Conservation (phyloP, 1,140 invertebrate species). For the Lepidostoma basale region DNA sequence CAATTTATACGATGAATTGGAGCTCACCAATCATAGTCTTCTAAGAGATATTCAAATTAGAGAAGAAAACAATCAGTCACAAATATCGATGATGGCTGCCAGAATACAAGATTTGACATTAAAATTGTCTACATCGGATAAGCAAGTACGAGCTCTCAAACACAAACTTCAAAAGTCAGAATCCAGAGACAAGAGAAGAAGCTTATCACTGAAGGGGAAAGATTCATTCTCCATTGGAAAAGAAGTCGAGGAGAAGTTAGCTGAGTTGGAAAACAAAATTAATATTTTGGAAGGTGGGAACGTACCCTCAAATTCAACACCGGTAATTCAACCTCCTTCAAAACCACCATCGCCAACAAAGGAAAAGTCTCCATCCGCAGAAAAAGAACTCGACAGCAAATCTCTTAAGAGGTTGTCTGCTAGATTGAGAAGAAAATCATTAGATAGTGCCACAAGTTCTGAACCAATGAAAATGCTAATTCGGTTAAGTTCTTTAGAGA, state of each 20-base stretch:
- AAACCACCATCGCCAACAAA: constrained; percentile 59
- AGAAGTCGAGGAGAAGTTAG: constrained; percentile 82
- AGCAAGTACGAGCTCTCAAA: constrained; percentile 78
- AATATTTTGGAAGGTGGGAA: constrained; percentile 64
- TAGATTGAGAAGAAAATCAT: constrained; percentile 70
- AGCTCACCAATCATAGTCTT: constrained; percentile 75
- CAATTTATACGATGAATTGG: constrained; percentile 77
- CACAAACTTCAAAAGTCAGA: constrained; percentile 81
- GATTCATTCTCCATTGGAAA: constrained; percentile 80
- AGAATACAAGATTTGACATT: constrained; percentile 82
- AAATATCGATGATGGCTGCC: constrained; percentile 80
- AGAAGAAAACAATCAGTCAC: constrained; percentile 73
- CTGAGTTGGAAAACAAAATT: constrained; percentile 79
- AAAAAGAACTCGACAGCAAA: constrained; percentile 61
- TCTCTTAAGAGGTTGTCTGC: constrained; percentile 59
- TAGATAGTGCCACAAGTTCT: constrained; percentile 76
- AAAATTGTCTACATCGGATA: constrained; percentile 81
- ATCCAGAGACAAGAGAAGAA: constrained; percentile 76
- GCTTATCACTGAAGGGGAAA: constrained; percentile 78
- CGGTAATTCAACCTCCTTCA: constrained; percentile 59
- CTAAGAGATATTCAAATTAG: constrained; percentile 73
- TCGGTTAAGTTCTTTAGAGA: constrained; percentile 74
- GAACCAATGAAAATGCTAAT: constrained; percentile 81
- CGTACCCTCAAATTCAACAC: constrained; percentile 49
- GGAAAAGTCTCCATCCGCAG: constrained; percentile 59